Conservation (phyloP, 1,140 invertebrate genomes). For the Riptortus pedestris region DNA sequence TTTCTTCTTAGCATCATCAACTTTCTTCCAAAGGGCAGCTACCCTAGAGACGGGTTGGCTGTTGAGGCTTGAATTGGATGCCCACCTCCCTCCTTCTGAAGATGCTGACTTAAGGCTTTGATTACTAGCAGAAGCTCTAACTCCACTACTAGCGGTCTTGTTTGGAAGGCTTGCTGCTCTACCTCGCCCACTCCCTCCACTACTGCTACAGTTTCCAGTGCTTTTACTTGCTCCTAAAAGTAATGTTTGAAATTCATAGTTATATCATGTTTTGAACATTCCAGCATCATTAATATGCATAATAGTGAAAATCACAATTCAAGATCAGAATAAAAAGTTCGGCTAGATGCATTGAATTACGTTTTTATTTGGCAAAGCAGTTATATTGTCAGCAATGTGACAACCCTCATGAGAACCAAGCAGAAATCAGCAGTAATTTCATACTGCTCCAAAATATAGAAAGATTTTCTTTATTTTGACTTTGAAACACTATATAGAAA, state of each 20-base stretch:
- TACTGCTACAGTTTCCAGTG: constrained; percentile 9
- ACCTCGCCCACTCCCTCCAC: constrained; percentile 14
- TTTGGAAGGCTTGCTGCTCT: constrained; percentile 30
- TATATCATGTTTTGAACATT: not conserved
- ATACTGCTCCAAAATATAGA: too few species aligned
- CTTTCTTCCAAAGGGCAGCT: constrained; percentile 76
- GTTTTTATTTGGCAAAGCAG: too few species aligned
- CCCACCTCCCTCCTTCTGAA: constrained; percentile 34
- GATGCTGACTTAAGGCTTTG: constrained; percentile 45
- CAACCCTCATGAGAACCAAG: too few species aligned
- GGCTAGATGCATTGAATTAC: too few species aligned
- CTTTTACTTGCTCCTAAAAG: constrained; percentile 20
- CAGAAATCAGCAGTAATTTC: too few species aligned
- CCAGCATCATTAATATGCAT: constrained; percentile 14
- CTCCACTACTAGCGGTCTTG: constrained; percentile 23
- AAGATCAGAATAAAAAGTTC: not conserved
- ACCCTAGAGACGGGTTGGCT: constrained; percentile 57
- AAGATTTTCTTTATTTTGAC: too few species aligned
- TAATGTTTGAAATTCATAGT: not conserved
- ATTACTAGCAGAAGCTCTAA: constrained; percentile 34
- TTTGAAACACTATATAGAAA: too few species aligned
- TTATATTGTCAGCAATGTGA: too few species aligned
- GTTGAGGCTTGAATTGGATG: constrained; percentile 51
- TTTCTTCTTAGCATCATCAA: constrained; percentile 60
- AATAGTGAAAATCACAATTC: not conserved